Conservation (phyloP, 2,113 vertebrate species). For the Gallinago jamesoni region DNA sequence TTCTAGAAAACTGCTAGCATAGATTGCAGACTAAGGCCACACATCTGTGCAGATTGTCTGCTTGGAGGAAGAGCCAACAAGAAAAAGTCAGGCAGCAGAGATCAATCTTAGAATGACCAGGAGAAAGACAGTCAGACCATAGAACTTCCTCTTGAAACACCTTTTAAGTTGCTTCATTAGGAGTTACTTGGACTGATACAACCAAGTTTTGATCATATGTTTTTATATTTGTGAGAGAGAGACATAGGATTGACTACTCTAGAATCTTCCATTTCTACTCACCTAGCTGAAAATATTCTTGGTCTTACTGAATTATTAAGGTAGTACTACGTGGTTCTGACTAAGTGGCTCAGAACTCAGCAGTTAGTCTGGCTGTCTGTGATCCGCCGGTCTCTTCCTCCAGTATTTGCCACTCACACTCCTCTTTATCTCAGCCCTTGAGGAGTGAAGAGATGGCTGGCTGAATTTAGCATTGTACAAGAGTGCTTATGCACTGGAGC, state of each 20-base stretch:
- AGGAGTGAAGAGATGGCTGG: background rate
- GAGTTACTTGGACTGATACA: background rate
- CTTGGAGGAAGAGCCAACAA: background rate
- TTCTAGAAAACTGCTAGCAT: background rate
- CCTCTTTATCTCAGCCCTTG: background rate
- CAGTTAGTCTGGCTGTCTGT: background rate
- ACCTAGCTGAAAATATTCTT: background rate
- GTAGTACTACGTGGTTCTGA: background rate
- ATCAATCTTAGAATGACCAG: background rate
- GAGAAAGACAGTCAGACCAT: rapidly evolving
- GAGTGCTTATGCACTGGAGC: constrained; percentile 3
- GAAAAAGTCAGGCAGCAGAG: background rate
- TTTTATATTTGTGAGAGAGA: background rate
- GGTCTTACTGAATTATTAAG: background rate
- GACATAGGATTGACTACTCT: background rate
- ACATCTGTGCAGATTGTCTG: background rate
- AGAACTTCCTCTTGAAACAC: background rate
- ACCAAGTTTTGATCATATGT: background rate
- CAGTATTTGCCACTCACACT: background rate
- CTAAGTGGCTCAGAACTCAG: background rate
- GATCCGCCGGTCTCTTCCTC: background rate
- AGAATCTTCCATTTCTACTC: background rate
- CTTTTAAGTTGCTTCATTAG: background rate
- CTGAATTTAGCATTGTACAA: background rate
- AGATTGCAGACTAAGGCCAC: background rate